Evolutionary conservation across 1,140 invertebrate species (phyloP), one percentile per base, ranked within the genome.

Genomic region (Lepidurus arcticus): DNA sequence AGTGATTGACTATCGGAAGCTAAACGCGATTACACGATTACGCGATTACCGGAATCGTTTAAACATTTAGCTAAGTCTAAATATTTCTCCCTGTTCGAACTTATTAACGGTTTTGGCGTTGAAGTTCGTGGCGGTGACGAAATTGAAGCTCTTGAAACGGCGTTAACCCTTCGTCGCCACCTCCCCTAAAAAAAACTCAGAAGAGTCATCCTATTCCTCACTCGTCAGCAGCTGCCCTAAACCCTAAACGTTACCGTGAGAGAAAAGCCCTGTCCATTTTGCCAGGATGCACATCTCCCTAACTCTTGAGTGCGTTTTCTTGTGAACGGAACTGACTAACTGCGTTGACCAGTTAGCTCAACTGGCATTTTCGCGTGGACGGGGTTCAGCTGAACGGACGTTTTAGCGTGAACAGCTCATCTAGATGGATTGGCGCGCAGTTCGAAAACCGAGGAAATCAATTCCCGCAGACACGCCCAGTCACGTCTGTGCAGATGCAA

Each of bases 41-140:
- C 87, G 86, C 11, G 81, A 82, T 7, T 88, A 16, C 83, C 85
- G 24, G 84, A 86, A n/a, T 84, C 82, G 21, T 80, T 88, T 13
- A 83, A 85, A 77, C 79, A 79, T 10, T 73, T 88, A 44, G 81
- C 80, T 13, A 82, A 82, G 1, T 79, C 83, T 7, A 80, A 80
- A 45, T 83, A 82, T 73, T 87, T 88, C 78, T 81, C 83, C 1
- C 81, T 82, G 0, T 76, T 88, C 6, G 85, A 88, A 82, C 74
- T 86, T 16, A 78, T 80, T 0, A 82, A 80, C 73, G 87, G 87
- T 88, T 85, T 80, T 85, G 82, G 81, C 87, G n/a, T n/a, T n/a
- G n/a, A n/a, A n/a, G n/a, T n/a, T n/a, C n/a, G n/a, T n/a, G n/a
- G n/a, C n/a, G n/a, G n/a, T n/a, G n/a, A 24, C n/a, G 76, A 77